Evolutionary conservation across 2,797 vertebrate species (phyloP).

Genomic region (Pangasius larnaudii): DNA sequence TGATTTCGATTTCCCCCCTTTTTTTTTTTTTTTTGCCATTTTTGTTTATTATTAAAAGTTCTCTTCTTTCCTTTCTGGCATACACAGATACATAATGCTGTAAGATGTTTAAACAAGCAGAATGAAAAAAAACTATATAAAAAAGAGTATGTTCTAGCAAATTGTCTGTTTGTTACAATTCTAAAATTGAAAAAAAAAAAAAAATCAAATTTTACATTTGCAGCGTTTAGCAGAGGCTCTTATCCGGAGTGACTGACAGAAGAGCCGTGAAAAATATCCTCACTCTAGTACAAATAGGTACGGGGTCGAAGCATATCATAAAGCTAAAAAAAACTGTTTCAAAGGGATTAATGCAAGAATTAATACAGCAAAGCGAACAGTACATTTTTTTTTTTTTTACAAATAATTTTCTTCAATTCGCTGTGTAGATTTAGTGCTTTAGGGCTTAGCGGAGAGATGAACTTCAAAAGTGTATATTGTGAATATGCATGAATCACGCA

Average conservation of each 20-base stretch:
- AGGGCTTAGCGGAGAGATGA: neutral
- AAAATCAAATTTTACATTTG: too few species aligned
- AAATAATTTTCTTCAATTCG: neutral
- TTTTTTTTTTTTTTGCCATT: neutral
- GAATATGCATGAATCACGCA: neutral
- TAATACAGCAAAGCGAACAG: neutral
- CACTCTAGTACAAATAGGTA: neutral
- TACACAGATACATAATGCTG: neutral
- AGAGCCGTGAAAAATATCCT: neutral
- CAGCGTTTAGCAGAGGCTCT: neutral
- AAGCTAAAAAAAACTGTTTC: neutral
- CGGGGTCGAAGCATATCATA: neutral
- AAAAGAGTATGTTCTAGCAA: neutral
- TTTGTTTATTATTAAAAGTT: neutral
- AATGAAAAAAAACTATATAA: neutral
- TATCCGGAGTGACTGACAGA: neutral
- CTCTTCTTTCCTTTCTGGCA: neutral
- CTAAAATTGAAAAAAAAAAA: neutral
- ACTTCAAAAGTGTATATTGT: neutral
- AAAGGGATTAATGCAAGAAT: neutral
- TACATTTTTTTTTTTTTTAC: too few species aligned
- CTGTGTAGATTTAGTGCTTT: neutral
- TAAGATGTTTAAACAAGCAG: neutral
- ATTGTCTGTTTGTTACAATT: neutral
- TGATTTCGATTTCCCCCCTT: neutral